phyloP scores from a whole-genome alignment of 1,140 invertebrate genomes.

The Pentalonia nigronervosa region DNA sequence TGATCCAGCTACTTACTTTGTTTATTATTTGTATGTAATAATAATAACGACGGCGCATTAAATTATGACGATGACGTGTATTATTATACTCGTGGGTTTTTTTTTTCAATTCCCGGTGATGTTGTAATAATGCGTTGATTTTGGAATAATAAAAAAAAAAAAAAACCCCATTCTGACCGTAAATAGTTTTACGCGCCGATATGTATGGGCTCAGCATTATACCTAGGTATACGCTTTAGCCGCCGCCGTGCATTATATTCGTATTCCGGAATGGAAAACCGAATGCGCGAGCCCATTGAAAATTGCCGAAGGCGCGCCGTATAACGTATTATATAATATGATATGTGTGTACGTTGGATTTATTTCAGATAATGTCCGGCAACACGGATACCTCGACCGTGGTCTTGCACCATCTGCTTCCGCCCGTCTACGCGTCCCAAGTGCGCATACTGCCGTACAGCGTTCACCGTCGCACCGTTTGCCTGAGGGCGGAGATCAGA shows the following conservation, averaged over 20 bases:
- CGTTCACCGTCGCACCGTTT: constrained; percentile 81
- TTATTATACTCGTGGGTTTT: not conserved
- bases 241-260: not conserved
- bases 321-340: too few relatives aligned
- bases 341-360: not conserved
- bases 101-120: not conserved
- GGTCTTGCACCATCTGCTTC: constrained; percentile 77
- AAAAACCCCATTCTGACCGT: not conserved
- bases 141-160: not conserved
- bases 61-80: not conserved
- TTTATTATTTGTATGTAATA: not conserved
- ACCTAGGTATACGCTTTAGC: not conserved
- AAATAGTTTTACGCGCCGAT: not conserved
- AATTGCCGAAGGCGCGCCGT: not conserved
- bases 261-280: not conserved
- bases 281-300: not conserved
- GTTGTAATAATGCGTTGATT: not conserved
- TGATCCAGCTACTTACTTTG: constrained; percentile 4
- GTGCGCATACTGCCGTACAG: constrained; percentile 85
- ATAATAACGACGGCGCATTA: not conserved
- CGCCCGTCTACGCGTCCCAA: constrained; percentile 79
- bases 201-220: not conserved
- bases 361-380: constrained; percentile 75
- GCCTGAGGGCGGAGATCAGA: constrained; percentile 85
- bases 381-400: constrained; percentile 85